These are phyloP conservation scores for Apis florea DNA, from an alignment of 1,140 invertebrate species.

Conservation along the genomic window DNA sequence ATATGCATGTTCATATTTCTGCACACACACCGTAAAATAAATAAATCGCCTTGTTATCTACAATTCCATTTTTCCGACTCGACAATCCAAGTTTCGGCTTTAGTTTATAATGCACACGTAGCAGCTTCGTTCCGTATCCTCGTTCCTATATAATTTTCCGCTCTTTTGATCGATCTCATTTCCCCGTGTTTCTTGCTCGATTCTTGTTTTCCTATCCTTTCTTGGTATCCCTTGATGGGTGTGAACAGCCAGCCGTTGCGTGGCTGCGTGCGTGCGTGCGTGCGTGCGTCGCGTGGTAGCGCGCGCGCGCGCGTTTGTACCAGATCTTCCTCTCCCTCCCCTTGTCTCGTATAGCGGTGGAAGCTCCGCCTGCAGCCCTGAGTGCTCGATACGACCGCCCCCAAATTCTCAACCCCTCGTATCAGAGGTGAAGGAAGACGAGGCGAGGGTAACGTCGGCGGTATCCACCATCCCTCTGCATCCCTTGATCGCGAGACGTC, in stretches of 20 bases:
- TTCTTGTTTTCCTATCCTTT: not conserved
- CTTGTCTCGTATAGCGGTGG: slow-evolving; percentile 27
- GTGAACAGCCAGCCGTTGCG: slow-evolving; percentile 10
- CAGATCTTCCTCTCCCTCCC: slow-evolving; percentile 39
- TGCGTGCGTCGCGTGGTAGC: not conserved
- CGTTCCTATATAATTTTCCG: slow-evolving; percentile 7
- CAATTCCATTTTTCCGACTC: not conserved
- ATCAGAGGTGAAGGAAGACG: slow-evolving; percentile 63
- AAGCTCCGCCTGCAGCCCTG: slow-evolving; percentile 55
- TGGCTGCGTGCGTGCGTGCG: not conserved
- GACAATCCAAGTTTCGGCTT: not conserved
- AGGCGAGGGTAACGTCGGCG: slow-evolving; percentile 50
- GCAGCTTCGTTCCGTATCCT: not conserved
- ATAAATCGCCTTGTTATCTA: not conserved
- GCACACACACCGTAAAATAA: no score
- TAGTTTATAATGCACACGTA: not conserved
- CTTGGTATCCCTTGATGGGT: slow-evolving; percentile 33
- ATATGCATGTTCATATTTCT: no score
- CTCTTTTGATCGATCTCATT: not conserved
- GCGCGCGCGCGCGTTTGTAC: not conserved
- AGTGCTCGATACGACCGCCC: slow-evolving; percentile 64
- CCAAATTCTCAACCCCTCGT: slow-evolving; percentile 66
- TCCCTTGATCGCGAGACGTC: slow-evolving; percentile 42
- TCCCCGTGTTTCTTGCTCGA: not conserved
- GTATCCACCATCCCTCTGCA: slow-evolving; percentile 52